Percentiles rank a stretch among this genome's conserved stretches.
Conservation (phyloP, 2,888 invertebrate genomes). For the Buathra laborator region DNA sequence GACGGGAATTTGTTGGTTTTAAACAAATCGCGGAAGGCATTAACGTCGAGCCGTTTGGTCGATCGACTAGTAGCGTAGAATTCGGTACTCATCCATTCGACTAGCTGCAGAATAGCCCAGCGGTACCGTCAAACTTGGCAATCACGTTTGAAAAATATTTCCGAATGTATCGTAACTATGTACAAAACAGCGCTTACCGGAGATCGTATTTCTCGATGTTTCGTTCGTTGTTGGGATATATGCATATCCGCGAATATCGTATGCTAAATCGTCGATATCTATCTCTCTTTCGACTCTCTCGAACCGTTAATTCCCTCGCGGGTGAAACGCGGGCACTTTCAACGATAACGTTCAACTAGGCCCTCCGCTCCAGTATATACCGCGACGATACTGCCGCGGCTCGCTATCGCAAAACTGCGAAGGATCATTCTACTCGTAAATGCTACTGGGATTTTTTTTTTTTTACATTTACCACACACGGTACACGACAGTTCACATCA, state of each 20-base stretch:
- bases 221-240: constrained; percentile 24
- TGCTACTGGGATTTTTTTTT: not conserved
- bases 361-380: not conserved
- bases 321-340: constrained; percentile 54
- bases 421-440: not conserved
- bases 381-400: not conserved
- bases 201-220: constrained; percentile 34
- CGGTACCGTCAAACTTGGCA: not conserved
- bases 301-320: constrained; percentile 50
- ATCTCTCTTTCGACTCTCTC: constrained; percentile 22
- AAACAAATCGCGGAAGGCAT: constrained; percentile 58
- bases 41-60: constrained; percentile 63
- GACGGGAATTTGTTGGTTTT: constrained; percentile 47
- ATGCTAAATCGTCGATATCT: constrained; percentile 59
- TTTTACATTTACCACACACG: not conserved
- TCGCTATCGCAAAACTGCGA: constrained; percentile 9
- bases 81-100: too few relatives aligned
- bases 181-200: not conserved
- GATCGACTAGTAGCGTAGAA: constrained; percentile 18
- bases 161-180: not conserved
- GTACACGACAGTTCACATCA: constrained; percentile 17
- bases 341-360: constrained; percentile 39
- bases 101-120: too few relatives aligned
- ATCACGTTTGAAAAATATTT: constrained; percentile 40
- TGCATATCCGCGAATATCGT: constrained; percentile 47